Base-by-base conservation (phyloP, 2,888 invertebrate genomes). In the Gymnoscelis rufifasciata region DNA sequence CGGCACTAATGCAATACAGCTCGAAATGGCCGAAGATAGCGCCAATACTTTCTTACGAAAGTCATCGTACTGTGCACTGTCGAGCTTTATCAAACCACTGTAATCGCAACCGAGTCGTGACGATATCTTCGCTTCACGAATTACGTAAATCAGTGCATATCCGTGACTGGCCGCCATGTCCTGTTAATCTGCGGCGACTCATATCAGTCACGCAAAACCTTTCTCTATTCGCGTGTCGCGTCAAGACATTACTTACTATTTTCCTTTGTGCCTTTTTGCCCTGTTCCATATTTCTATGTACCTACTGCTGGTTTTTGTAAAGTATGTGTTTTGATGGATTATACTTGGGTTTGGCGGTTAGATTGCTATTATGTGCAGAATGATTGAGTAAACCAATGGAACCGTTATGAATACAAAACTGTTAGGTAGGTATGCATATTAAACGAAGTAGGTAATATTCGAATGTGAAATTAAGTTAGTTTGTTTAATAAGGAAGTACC, bases 141-240 rank as follows among this genome's bases (percentile, higher is more conserved):
- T 19, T 19, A 19, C 19, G 5, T 8, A 13, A 33, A 8, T 5
- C 0, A 13, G 3, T 1, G 3, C 31, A 27, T 39, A 45, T 45
- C 45, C 45, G 45, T 45, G 45, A 39, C 45, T 35, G 28, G 28
- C 8, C 28, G 7, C 19, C 35, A 39, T 39, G 48, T 41, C 59
- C 58, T 57, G 39, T 39, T 51, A 47, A 57, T 60, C 54, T 37
- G 29, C 14, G 31, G 27, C 44, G 36, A 36, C 41, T 46, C 43
- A 36, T 41, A 52, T 49, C 48, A 43, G 48, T 49, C 48, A 49
- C 48, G 52, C 52, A 43, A 43, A 46, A 42, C 36, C 47, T 36
- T 42, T 35, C 37, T 31, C 39, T 29, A 36, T 14, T 52, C 43
- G 52, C 48, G 48, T 52, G 47, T 33, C 37, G 10, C 38, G 43